Evolutionary conservation across 2,888 invertebrate genomes (phyloP), one percentile per base, ranked within the genome.

Genomic region (Scaptomyza cyrtandrae): DNA sequence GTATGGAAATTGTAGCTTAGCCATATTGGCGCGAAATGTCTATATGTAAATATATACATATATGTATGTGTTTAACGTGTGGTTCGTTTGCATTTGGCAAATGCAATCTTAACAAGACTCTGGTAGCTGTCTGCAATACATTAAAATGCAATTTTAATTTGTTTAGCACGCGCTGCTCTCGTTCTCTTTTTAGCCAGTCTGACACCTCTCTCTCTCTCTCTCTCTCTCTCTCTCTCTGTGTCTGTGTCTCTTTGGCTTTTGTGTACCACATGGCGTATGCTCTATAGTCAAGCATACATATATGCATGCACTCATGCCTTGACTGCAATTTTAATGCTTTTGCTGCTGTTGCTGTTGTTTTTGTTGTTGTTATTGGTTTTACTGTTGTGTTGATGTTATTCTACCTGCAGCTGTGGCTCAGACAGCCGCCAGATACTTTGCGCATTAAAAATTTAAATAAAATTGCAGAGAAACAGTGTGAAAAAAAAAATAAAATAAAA

Each of bases 101-200:
- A 82, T 75, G 84, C 73, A 88, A 80, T 86, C 77, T 75, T 83
- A 83, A 67, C 75, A 64, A 75, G 70, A 64, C 71, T 73, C 61
- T 65, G 63, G 46, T 65, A 54, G 56, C 62, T 65, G 57, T 44
- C 59, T 67, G 69, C 85, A 88, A 85, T 80, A 72, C 84, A 86
- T 88, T 86, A 88, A 88, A 86, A 76, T 87, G 75, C 75, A 81
- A 79, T 87, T 84, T 84, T 87, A 84, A 84, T 86, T 80, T 88
- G 80, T 67, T 80, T 78, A 79, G 71, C 76, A 80, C 50, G 68
- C 71, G 80, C 49, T 61, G 50, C 35, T 14, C 57, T 50, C 71
- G 39, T 58, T 45, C 53, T 27, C 19, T 31, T 1, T 13, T 4
- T 39, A 10, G 14, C 33, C 49, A 35, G 24, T 11, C 44, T 37